Conservation (phyloP, 2,113 vertebrate genomes). For the Neolamprologus toae region DNA sequence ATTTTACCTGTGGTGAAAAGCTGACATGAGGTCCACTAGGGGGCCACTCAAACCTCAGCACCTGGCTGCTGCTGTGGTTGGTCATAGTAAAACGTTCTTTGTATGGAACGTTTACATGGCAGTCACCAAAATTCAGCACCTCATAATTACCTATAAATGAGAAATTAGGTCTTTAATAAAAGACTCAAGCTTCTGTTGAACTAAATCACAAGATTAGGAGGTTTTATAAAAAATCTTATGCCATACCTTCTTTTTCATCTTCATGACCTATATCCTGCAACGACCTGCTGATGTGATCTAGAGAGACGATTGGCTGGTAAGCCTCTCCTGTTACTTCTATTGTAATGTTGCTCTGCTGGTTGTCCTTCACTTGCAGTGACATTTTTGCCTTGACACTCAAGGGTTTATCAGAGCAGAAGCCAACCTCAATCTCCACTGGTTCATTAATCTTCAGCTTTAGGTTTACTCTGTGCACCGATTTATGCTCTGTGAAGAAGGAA, state of each 20-base stretch:
- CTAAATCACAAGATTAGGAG: not conserved
- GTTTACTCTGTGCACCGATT: slow-evolving; percentile 52
- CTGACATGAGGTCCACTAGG: not conserved
- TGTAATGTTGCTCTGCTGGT: slow-evolving; percentile 67
- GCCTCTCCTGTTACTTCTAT: slow-evolving; percentile 75
- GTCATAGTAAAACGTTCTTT: not conserved
- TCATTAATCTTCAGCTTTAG: slow-evolving; percentile 64
- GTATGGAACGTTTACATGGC: slow-evolving; percentile 68
- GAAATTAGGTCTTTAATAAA: not conserved
- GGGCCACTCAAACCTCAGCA: not conserved
- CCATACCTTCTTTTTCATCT: not conserved
- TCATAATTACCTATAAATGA: slow-evolving; percentile 44
- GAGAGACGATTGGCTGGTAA: slow-evolving; percentile 74
- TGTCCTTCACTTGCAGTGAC: slow-evolving; percentile 69
- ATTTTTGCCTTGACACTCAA: slow-evolving; percentile 65
- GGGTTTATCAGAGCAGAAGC: slow-evolving; percentile 68
- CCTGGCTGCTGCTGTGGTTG: not conserved
- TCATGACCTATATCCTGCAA: not conserved
- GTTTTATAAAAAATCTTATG: not conserved
- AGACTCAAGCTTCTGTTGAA: not conserved
- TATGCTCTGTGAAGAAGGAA: slow-evolving; percentile 50
- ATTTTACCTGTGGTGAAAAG: slow-evolving; percentile 63
- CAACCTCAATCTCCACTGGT: slow-evolving; percentile 69
- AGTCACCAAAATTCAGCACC: slow-evolving; percentile 80
- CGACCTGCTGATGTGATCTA: slow-evolving; percentile 72